These are phyloP conservation scores for Pararge aegeria DNA, from an alignment of 1,140 invertebrate genomes.

Conservation along the genomic window DNA sequence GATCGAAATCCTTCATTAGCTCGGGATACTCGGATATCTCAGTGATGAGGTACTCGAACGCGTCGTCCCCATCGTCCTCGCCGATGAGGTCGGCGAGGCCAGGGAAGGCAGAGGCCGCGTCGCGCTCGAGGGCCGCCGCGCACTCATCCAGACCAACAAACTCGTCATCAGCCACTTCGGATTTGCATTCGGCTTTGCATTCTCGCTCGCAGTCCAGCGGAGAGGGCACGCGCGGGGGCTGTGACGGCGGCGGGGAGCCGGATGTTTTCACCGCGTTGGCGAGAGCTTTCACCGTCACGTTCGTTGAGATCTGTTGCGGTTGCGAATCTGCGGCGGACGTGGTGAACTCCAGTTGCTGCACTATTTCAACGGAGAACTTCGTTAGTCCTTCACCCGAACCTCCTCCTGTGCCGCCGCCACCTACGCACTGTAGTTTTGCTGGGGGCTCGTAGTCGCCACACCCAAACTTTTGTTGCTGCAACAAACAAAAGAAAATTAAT, in stretches of 20 bases:
- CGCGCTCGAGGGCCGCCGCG: conserved; percentile 89
- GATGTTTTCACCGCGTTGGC: conserved; percentile 91
- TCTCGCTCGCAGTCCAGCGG: conserved; percentile 80
- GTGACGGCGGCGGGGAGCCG: conserved; percentile 79
- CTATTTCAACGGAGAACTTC: conserved; percentile 94
- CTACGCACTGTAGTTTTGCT: conserved; percentile 88
- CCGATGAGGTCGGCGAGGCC: conserved; percentile 90
- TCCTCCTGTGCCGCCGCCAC: conserved; percentile 59
- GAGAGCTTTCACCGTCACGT: conserved; percentile 94
- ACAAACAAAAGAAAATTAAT: conserved; percentile 51
- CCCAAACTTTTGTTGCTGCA: conserved; percentile 91
- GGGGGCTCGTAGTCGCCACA: conserved; percentile 90
- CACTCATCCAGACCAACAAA: conserved; percentile 91
- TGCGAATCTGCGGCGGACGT: conserved; percentile 89
- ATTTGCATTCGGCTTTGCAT: conserved; percentile 87
- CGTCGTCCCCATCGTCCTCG: conserved; percentile 91
- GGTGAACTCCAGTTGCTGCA: conserved; percentile 93
- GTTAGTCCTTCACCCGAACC: conserved; percentile 83
- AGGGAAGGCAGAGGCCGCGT: conserved; percentile 87
- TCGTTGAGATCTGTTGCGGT: conserved; percentile 94
- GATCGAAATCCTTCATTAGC: conserved; percentile 91
- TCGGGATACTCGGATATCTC: conserved; percentile 92
- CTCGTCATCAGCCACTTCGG: conserved; percentile 89
- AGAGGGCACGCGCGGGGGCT: conserved; percentile 68
- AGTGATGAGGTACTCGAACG: conserved; percentile 93